A percentile compares a stretch with the other conserved stretches of the same genome.
Conservation (phyloP, 2,888 invertebrate species). For the Keiferia lycopersicella region DNA sequence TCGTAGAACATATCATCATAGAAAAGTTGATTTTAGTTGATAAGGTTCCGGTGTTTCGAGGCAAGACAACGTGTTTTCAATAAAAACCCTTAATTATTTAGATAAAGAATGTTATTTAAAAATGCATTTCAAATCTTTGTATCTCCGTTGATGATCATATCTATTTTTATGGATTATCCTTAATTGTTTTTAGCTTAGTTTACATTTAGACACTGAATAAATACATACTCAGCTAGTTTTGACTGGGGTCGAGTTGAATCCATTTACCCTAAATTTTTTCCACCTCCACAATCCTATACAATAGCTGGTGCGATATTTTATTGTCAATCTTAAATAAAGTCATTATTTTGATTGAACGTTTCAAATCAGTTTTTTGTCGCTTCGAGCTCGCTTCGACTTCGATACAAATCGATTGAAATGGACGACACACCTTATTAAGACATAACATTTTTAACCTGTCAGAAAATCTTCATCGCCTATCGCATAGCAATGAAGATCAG, state of each 20-base stretch:
- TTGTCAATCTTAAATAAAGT: constrained; percentile 80
- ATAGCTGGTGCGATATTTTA: constrained; percentile 72
- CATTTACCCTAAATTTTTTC: constrained; percentile 14
- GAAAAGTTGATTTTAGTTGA: neutral
- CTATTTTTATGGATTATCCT: too few relatives aligned
- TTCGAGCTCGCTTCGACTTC: constrained; percentile 44
- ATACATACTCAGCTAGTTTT: too few relatives aligned
- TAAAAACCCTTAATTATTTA: too few relatives aligned
- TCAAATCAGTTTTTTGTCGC: constrained; percentile 55
- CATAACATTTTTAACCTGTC: constrained; percentile 26
- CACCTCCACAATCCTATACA: constrained; percentile 59
- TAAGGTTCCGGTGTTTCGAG: too few relatives aligned
- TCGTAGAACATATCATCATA: too few relatives aligned
- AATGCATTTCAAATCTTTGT: too few relatives aligned
- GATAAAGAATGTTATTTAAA: too few relatives aligned
- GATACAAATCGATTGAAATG: constrained; percentile 73
- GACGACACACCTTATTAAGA: constrained; percentile 64
- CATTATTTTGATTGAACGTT: constrained; percentile 79
- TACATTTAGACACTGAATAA: too few relatives aligned
- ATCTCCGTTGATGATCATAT: too few relatives aligned
- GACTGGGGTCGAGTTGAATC: neutral
- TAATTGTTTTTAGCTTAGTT: too few relatives aligned
- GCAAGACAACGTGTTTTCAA: too few relatives aligned
- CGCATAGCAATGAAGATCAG: constrained; percentile 31
- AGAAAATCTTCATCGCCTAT: constrained; percentile 2